These are phyloP conservation scores for Dryas iulia DNA, from an alignment of 1,140 invertebrate genomes.

Conservation along the genomic window DNA sequence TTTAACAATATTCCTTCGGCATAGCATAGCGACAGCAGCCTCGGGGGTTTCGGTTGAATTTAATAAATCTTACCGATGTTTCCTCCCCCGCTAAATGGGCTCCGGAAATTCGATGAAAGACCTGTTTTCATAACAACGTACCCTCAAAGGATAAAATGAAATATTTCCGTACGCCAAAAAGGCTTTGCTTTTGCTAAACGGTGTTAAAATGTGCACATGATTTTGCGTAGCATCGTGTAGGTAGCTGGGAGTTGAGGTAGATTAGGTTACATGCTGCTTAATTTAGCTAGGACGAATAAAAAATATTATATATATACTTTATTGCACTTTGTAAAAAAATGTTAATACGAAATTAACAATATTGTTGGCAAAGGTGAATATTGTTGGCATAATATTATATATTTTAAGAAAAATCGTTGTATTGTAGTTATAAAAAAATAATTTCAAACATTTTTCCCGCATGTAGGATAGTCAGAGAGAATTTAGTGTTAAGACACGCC, in stretches of 20 bases:
- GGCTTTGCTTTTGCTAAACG: constrained; percentile 29
- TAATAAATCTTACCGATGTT: constrained; percentile 34
- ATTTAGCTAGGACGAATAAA: no score
- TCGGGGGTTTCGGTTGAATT: constrained; percentile 27
- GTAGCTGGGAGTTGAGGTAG: neutral
- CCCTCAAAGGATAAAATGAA: constrained; percentile 35
- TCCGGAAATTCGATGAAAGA: constrained; percentile 31
- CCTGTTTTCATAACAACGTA: constrained; percentile 36
- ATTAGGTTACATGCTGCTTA: neutral
- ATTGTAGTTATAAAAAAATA: no score
- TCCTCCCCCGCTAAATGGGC: constrained; percentile 25
- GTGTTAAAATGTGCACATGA: constrained; percentile 30
- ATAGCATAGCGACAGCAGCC: constrained; percentile 18
- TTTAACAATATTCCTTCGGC: constrained; percentile 26
- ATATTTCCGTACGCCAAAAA: constrained; percentile 32
- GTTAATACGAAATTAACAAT: no score
- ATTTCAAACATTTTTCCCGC: no score
- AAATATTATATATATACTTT: no score
- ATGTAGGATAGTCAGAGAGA: no score
- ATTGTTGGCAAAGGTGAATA: no score
- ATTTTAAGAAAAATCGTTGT: no score
- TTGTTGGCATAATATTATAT: no score
- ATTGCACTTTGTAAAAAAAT: no score
- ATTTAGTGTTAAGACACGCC: no score
- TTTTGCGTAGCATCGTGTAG: constrained; percentile 12